Conservation (phyloP, 1,140 invertebrate species). For the Cryptotermes secundus region DNA sequence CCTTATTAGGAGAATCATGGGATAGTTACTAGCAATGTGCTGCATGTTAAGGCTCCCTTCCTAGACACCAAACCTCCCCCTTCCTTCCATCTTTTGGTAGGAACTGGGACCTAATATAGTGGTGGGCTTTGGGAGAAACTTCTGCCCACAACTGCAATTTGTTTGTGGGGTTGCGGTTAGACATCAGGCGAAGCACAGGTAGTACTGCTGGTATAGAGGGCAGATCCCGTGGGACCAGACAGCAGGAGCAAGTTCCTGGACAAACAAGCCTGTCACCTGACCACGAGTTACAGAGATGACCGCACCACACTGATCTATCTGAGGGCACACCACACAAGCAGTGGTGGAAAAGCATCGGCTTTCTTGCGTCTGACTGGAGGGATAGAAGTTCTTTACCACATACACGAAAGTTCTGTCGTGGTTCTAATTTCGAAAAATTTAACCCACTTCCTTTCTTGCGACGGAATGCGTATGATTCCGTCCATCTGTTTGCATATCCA, state of each 20-base stretch:
- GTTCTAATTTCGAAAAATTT: too few relatives aligned
- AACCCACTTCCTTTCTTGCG: too few relatives aligned
- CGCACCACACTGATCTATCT: neutral
- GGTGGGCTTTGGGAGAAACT: constrained; percentile 21
- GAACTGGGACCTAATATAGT: constrained; percentile 24
- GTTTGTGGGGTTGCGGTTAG: neutral
- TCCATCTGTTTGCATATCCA: too few relatives aligned
- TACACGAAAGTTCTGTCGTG: too few relatives aligned
- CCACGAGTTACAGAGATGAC: neutral
- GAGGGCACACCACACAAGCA: too few relatives aligned
- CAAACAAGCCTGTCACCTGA: constrained; percentile 26
- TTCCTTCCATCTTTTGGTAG: neutral
- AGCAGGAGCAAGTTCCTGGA: neutral
- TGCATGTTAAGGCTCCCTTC: neutral
- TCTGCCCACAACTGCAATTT: constrained; percentile 22
- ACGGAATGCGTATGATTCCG: too few relatives aligned
- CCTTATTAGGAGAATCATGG: neutral
- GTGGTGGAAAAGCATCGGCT: too few relatives aligned
- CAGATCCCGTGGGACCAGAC: neutral
- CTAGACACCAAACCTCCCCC: too few relatives aligned
- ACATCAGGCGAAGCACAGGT: neutral
- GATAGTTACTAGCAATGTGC: neutral
- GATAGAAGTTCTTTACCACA: too few relatives aligned
- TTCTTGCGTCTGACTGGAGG: too few relatives aligned
- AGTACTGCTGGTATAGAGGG: neutral